Percentiles rank a stretch among this genome's conserved stretches.
phyloP scores from a whole-genome alignment of 2,113 vertebrate genomes.

The Hiodon alosoides region DNA sequence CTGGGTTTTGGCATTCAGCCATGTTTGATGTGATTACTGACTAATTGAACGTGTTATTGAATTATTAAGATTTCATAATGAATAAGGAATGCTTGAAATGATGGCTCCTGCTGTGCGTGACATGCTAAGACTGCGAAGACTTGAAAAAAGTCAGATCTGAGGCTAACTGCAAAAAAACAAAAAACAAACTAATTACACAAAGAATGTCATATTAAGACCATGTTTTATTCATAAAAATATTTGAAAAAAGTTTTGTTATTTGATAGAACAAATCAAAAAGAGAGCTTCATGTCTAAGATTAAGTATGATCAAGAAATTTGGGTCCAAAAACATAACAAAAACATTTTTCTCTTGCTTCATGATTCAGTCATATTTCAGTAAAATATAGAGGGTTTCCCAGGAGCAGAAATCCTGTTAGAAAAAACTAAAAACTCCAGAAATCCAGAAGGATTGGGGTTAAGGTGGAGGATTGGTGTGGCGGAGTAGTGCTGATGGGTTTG shows the following conservation, averaged over 20 bases:
- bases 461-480: no score
- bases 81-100: conserved; percentile 41
- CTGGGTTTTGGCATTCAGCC: conserved; percentile 27
- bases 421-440: no score
- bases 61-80: conserved; percentile 42
- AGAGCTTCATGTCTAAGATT: neutral
- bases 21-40: conserved; percentile 40
- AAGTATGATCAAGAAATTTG: neutral
- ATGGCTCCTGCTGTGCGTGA: conserved; percentile 28
- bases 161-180: neutral
- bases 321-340: neutral
- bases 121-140: conserved; percentile 15
- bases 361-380: no score
- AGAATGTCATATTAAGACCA: neutral
- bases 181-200: neutral
- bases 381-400: no score
- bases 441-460: no score
- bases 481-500: no score
- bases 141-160: conserved; percentile 1
- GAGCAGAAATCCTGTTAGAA: no score
- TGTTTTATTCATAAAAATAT: conserved; percentile 4
- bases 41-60: conserved; percentile 42
- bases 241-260: neutral
- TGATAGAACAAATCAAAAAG: neutral
- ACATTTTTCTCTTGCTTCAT: neutral